Conservation (phyloP, 2,888 invertebrate species). For the Melangyna quadrimaculata region DNA sequence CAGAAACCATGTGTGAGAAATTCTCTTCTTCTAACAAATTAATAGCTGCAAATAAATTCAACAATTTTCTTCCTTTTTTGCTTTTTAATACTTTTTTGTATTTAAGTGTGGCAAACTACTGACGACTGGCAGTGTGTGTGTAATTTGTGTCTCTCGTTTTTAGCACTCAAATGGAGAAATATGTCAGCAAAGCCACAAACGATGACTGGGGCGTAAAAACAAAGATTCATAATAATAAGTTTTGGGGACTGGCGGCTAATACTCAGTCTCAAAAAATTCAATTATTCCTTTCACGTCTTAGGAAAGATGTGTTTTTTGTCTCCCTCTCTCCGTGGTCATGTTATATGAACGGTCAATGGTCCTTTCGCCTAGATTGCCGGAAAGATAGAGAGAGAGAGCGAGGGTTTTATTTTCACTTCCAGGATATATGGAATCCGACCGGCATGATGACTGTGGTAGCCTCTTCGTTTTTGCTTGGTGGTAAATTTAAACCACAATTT, state of each 20-base stretch:
- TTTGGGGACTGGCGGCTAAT: not conserved
- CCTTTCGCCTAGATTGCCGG: conserved; percentile 11
- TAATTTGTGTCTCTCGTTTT: not conserved
- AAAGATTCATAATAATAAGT: not conserved
- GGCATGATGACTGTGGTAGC: conserved; percentile 16
- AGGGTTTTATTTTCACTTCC: not conserved
- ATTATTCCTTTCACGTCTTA: not conserved
- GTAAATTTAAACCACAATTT: conserved; percentile 69
- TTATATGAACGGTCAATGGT: conserved; percentile 36
- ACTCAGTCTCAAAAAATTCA: not conserved
- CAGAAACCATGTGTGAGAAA: conserved; percentile 23
- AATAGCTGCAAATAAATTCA: conserved; percentile 65
- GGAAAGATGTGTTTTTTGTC: not conserved
- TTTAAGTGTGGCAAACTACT: too few species aligned
- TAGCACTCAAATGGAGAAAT: conserved; percentile 47
- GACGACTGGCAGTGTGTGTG: not conserved
- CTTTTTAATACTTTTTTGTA: conserved; percentile 22
- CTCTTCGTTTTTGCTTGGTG: conserved; percentile 64
- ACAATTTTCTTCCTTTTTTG: conserved; percentile 51
- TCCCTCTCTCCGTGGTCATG: not conserved
- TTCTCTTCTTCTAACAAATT: conserved; percentile 31
- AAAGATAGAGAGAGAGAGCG: not conserved
- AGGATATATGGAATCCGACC: not conserved
- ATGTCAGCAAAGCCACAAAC: conserved; percentile 32
- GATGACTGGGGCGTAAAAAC: conserved; percentile 28